phyloP scores from a whole-genome alignment of 2,797 vertebrate species.

The Columba guinea region DNA sequence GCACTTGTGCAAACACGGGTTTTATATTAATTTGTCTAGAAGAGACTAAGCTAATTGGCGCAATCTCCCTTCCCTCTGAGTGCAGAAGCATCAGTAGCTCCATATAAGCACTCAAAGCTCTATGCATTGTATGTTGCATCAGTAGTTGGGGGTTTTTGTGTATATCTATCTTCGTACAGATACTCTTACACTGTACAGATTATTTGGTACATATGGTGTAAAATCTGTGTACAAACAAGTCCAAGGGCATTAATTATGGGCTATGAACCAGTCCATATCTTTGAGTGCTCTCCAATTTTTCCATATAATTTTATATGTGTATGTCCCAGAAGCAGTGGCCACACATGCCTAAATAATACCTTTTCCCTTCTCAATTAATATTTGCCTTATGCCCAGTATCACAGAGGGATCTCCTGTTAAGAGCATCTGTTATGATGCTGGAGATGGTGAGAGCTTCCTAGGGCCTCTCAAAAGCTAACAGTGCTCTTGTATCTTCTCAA shows the following conservation, averaged over 20 bases:
- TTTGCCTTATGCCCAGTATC: not conserved
- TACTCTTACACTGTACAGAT: not conserved
- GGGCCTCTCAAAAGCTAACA: not conserved
- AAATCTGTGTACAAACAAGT: not conserved
- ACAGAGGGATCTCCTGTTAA: not conserved
- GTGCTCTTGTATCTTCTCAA: not conserved
- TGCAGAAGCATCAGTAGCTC: not conserved
- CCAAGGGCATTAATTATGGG: not conserved
- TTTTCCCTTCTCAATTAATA: not conserved
- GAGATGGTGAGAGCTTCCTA: rapidly evolving
- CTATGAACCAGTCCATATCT: not conserved
- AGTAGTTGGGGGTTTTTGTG: not conserved
- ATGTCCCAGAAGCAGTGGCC: not conserved
- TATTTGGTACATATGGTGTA: not conserved
- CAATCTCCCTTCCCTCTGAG: not conserved
- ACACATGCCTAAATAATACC: not conserved
- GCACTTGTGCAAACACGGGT: constrained; percentile 27
- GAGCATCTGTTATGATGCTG: not conserved
- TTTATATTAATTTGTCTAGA: constrained; percentile 40
- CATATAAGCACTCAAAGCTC: not conserved
- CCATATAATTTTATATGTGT: not conserved
- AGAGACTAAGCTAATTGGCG: not conserved
- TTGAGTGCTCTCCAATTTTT: not conserved
- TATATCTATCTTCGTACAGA: not conserved
- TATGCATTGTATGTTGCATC: not conserved